phyloP scores from a whole-genome alignment of 2,797 vertebrate genomes.

The Parauchenoglanis punctatus region DNA sequence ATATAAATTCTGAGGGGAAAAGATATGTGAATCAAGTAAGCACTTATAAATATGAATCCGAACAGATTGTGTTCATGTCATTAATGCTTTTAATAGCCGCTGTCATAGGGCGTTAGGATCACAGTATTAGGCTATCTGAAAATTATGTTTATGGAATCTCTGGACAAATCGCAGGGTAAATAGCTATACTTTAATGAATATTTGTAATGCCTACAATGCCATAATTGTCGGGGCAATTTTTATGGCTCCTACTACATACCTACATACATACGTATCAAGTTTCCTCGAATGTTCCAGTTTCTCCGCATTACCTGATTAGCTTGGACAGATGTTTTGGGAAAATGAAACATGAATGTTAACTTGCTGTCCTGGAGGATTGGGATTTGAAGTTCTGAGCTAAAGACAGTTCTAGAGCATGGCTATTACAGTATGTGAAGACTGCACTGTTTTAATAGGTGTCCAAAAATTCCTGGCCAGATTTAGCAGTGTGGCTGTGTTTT shows the following conservation, averaged over 20 bases:
- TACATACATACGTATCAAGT: background rate
- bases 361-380: conserved; percentile 9
- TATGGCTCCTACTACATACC: background rate
- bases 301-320: conserved; percentile 16
- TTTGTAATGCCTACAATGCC: background rate
- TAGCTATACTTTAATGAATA: conserved; percentile 11
- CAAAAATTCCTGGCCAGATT: background rate
- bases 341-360: conserved; percentile 10
- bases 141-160: conserved; percentile 1
- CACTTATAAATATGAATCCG: background rate
- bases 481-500: background rate
- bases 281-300: conserved; percentile 14
- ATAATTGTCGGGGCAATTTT: background rate
- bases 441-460: conserved; percentile 1
- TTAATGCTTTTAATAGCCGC: background rate
- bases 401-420: conserved; percentile 15
- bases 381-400: background rate
- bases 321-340: background rate
- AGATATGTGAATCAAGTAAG: background rate
- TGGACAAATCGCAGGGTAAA: background rate
- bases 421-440: conserved; percentile 9
- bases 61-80: background rate
- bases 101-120: conserved; percentile 24
- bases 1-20: background rate
- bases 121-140: background rate